A percentile compares a stretch with the other conserved stretches of the same genome.
Conservation (phyloP, 1,140 invertebrate species). For the Pseudomyrmex cubaensis region DNA sequence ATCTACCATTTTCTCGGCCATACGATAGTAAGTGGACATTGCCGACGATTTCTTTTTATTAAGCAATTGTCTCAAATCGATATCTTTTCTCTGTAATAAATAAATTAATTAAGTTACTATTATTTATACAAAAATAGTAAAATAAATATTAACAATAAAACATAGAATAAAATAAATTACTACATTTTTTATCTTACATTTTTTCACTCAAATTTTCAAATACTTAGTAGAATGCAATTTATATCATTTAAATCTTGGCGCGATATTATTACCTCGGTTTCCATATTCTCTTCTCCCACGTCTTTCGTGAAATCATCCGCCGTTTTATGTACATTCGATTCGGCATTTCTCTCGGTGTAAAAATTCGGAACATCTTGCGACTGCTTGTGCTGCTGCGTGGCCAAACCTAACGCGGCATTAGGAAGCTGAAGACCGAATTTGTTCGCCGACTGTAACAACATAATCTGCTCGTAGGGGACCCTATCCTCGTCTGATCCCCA, state of each 20-base stretch:
- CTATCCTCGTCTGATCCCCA: conserved; percentile 84
- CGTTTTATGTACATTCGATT: conserved; percentile 79
- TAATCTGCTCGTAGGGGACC: conserved; percentile 83
- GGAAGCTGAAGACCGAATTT: conserved; percentile 80
- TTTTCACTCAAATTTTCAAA: conserved; percentile 19
- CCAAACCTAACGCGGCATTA: conserved; percentile 79
- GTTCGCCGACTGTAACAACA: conserved; percentile 82
- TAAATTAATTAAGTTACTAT: too few species aligned
- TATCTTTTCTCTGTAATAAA: conserved; percentile 72
- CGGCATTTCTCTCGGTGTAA: conserved; percentile 77
- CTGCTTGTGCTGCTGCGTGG: conserved; percentile 76
- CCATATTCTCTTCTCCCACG: conserved; percentile 85
- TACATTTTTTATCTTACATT: background rate
- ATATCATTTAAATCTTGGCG: conserved; percentile 15
- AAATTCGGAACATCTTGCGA: conserved; percentile 73
- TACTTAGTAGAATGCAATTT: background rate
- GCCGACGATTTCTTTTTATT: conserved; percentile 74
- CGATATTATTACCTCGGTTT: conserved; percentile 69
- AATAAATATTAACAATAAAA: too few species aligned
- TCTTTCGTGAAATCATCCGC: conserved; percentile 80
- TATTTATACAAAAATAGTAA: too few species aligned
- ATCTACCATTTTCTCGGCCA: conserved; percentile 80
- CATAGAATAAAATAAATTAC: too few species aligned
- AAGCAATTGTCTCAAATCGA: conserved; percentile 81
- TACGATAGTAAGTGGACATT: conserved; percentile 65